Conservation (phyloP, 2,888 invertebrate species). For the Horisme vitalbata region DNA sequence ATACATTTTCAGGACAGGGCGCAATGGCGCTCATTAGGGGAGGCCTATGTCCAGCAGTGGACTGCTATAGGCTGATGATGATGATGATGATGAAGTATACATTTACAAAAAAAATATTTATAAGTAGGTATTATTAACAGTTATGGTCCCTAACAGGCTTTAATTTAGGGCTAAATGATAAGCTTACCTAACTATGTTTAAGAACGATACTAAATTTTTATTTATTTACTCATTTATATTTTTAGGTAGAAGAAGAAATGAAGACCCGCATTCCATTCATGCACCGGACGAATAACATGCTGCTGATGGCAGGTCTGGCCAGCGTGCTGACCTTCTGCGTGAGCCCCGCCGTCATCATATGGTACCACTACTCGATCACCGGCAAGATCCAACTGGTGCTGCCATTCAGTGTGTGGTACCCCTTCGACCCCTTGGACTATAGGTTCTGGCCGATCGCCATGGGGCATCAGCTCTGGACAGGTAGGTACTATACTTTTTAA, state of each 20-base stretch:
- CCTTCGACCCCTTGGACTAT: constrained; percentile 47
- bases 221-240: neutral
- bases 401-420: constrained; percentile 55
- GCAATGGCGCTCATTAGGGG: no score
- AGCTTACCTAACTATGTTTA: no score
- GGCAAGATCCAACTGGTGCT: constrained; percentile 42
- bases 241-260: neutral
- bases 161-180: no score
- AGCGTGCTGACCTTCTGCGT: constrained; percentile 38
- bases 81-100: no score
- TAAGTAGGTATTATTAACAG: no score
- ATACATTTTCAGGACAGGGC: no score
- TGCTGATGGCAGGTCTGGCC: constrained; percentile 20
- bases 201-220: no score
- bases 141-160: no score
- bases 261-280: constrained; percentile 35
- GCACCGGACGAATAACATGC: constrained; percentile 27
- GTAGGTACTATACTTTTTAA: constrained; percentile 34
- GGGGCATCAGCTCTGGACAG: constrained; percentile 44
- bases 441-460: constrained; percentile 45
- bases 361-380: constrained; percentile 38
- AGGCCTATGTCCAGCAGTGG: no score
- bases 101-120: no score
- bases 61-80: no score
- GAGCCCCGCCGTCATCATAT: constrained; percentile 40